Evolutionary conservation across 2,113 vertebrate species (phyloP).

Genomic region (Manacus vitellinus): DNA sequence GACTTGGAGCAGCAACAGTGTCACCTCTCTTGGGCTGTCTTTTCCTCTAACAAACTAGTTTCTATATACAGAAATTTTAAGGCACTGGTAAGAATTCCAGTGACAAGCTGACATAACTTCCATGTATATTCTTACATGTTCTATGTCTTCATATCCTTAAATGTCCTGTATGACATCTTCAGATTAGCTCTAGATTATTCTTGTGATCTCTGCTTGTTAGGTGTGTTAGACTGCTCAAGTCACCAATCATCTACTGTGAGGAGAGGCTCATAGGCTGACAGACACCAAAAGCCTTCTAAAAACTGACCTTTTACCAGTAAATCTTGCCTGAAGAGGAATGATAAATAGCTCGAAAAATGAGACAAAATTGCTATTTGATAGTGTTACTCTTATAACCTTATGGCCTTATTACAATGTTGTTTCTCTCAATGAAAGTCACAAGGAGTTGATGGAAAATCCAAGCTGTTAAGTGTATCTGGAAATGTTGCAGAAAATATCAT

Average conservation of each 20-base stretch:
- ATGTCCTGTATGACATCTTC: not conserved
- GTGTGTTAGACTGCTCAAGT: not conserved
- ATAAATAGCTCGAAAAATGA: slow-evolving; percentile 12
- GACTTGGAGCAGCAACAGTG: not conserved
- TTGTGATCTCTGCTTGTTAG: not conserved
- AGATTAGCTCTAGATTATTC: not conserved
- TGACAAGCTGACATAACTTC: not conserved
- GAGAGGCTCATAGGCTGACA: not conserved
- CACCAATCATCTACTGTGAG: not conserved
- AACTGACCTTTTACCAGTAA: not conserved
- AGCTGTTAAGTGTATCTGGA: not conserved
- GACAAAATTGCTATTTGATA: not conserved
- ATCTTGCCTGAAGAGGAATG: not conserved
- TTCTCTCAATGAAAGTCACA: not conserved
- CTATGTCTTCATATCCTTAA: not conserved
- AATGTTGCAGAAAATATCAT: not conserved
- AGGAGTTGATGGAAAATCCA: not conserved
- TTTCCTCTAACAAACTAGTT: not conserved
- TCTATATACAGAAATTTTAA: not conserved
- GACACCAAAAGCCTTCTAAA: not conserved
- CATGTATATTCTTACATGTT: not conserved
- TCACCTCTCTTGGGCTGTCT: rapidly evolving
- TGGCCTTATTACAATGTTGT: not conserved
- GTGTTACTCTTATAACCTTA: not conserved
- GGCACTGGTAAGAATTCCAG: not conserved